These are phyloP conservation scores for Zele albiditarsus DNA, from an alignment of 2,888 invertebrate genomes.

Conservation along the genomic window DNA sequence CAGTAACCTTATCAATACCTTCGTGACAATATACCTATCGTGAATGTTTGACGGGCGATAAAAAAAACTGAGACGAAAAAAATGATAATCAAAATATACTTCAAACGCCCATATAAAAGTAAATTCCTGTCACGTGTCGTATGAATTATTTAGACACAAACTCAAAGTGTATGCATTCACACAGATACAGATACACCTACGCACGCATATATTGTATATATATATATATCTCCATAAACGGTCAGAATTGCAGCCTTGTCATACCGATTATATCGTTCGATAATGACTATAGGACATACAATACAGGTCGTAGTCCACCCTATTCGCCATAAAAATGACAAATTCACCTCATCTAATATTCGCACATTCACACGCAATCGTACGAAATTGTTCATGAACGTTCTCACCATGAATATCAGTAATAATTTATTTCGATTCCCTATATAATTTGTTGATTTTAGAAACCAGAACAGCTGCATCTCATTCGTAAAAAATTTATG, in stretches of 20 bases:
- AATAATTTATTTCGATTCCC: background rate
- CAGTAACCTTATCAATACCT: background rate
- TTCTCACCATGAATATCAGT: background rate
- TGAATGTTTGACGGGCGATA: conserved; percentile 42
- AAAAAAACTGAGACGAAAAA: conserved; percentile 26
- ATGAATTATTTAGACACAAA: conserved; percentile 54
- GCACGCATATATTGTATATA: background rate
- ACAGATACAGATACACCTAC: conserved; percentile 40
- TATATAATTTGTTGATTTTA: background rate
- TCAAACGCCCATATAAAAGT: conserved; percentile 18
- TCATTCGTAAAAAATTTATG: background rate
- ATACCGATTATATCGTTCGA: conserved; percentile 16
- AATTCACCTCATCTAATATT: conserved; percentile 27
- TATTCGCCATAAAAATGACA: conserved; percentile 23
- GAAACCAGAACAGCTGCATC: background rate
- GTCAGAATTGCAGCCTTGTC: conserved; percentile 38
- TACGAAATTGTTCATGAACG: background rate
- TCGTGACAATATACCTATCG: conserved; percentile 56
- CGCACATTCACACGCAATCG: background rate
- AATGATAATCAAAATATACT: conserved; percentile 19
- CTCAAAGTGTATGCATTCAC: conserved; percentile 53
- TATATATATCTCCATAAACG: too few relatives aligned
- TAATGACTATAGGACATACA: conserved; percentile 23
- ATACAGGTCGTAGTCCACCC: background rate
- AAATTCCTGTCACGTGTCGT: conserved; percentile 45